These are phyloP conservation scores for Theocolax elegans DNA, from an alignment of 1,140 invertebrate genomes.

Conservation along the genomic window DNA sequence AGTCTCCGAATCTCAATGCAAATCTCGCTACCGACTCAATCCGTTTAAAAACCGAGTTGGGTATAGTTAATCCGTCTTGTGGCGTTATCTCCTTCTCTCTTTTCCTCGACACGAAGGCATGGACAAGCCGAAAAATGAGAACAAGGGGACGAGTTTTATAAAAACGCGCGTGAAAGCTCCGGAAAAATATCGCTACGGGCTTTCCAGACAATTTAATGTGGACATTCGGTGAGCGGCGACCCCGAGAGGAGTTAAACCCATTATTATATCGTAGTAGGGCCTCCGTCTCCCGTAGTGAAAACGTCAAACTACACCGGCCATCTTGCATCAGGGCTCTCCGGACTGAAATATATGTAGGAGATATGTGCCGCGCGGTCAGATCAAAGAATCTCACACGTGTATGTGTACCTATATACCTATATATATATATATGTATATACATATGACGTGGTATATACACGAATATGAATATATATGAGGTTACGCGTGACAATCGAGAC, in stretches of 20 bases:
- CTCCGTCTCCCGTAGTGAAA: conserved; percentile 56
- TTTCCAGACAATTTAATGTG: conserved; percentile 55
- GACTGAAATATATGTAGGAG: not conserved
- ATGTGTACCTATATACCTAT: not conserved
- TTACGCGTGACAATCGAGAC: too few relatives aligned
- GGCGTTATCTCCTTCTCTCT: too few relatives aligned
- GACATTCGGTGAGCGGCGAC: conserved; percentile 37
- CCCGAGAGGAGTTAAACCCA: conserved; percentile 51
- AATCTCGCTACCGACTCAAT: not conserved
- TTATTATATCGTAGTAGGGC: conserved; percentile 55
- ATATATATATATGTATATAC: conserved; percentile 3
- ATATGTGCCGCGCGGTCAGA: conserved; percentile 20
- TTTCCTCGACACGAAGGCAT: too few relatives aligned
- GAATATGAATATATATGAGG: too few relatives aligned
- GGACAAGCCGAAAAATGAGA: too few relatives aligned
- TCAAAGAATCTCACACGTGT: conserved; percentile 9
- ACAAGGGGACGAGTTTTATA: too few relatives aligned
- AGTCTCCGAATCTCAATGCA: too few relatives aligned
- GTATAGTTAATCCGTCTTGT: too few relatives aligned
- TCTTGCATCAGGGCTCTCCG: conserved; percentile 45
- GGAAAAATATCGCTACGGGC: conserved; percentile 43
- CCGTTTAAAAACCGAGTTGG: conserved; percentile 25
- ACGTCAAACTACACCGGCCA: conserved; percentile 30
- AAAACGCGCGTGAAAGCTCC: too few relatives aligned
- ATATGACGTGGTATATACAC: not conserved